Base-by-base conservation (phyloP, 2,888 invertebrate species). In the Pachymerium ferrugineum region DNA sequence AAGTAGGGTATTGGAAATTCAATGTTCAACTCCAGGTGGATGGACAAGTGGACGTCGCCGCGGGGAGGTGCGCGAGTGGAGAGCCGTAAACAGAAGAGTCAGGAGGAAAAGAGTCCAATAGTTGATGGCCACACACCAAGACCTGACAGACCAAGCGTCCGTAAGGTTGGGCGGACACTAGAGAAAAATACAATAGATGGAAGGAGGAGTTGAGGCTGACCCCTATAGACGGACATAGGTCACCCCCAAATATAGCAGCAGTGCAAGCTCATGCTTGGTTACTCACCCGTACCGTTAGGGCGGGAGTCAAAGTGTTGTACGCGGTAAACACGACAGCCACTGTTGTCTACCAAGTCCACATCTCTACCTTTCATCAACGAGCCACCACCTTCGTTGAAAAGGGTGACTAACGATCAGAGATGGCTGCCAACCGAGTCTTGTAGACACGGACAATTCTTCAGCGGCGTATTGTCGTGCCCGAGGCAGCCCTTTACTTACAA, bases 261-360 rank as follows among this genome's bases (percentile, higher is more conserved):
- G 62, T 62, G 25, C 28, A 25, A 28, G 25, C 62, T 62, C 62
- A 62, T 62, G 62, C 62, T 62, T 62, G 62, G 62, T 25, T 28
- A 10, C 62, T n/a, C 62, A 62, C 28, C 62, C 62, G 12, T 62
- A 62, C 62, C 62, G 28, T 62, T 62, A n/a, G 62, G 62, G 62
- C 62, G 62, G 62, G 62, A 62, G 62, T 62, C 62, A 62, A 62
- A 62, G 62, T 62, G 62, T 62, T 62, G 62, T 62, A 62, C 62
- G 62, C 25, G 28, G 62, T 62, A 62, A 62, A 62, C 62, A 62
- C 62, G 62, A 62, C 62, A 28, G 62, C 28, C 62, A 62, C 12
- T 62, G 62, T 62, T 62, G 62, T 62, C 62, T 62, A 0, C 25
- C 22, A 25, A 28, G 8, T 28, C 25, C 62, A 16, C 62, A 10